A percentile compares a stretch with the other conserved stretches of the same genome.
phyloP scores from a whole-genome alignment of 1,140 invertebrate species.

The Drosophila subobscura region DNA sequence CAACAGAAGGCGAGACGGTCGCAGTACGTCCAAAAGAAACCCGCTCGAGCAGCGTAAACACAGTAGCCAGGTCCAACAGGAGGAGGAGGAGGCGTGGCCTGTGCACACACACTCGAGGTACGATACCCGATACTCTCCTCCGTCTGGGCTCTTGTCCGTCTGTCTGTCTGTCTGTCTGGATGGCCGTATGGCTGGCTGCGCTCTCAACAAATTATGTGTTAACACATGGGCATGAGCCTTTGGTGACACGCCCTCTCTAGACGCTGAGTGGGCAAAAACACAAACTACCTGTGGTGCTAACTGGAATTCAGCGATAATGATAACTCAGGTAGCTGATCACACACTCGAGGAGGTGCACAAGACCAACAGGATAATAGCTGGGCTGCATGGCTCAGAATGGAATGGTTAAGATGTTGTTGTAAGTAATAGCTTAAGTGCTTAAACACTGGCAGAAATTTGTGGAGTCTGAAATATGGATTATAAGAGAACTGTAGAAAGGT shows the following conservation, averaged over 20 bases:
- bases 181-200: conserved; percentile 10
- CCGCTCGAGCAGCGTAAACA: conserved; percentile 5
- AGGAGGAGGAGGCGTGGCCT: conserved; percentile 17
- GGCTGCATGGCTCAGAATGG: background rate
- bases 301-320: conserved; percentile 70
- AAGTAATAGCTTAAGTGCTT: conserved; percentile 26
- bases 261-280: conserved; percentile 11
- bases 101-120: conserved; percentile 23
- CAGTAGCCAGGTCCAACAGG: conserved; percentile 29
- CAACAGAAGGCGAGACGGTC: no score
- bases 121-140: conserved; percentile 33
- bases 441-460: conserved; percentile 12
- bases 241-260: conserved; percentile 59
- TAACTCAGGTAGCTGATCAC: conserved; percentile 50
- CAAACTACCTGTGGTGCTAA: conserved; percentile 25
- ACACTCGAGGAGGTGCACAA: background rate
- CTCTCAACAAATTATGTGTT: conserved; percentile 73
- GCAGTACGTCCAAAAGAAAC: background rate
- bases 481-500: no score
- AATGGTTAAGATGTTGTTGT: conserved; percentile 8
- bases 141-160: background rate
- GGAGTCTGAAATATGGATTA: no score
- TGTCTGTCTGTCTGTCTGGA: conserved; percentile 10
- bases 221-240: conserved; percentile 60
- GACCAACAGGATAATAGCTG: background rate